phyloP scores from a whole-genome alignment of 2,113 vertebrate genomes.

The Hippocampus mohnikei region DNA sequence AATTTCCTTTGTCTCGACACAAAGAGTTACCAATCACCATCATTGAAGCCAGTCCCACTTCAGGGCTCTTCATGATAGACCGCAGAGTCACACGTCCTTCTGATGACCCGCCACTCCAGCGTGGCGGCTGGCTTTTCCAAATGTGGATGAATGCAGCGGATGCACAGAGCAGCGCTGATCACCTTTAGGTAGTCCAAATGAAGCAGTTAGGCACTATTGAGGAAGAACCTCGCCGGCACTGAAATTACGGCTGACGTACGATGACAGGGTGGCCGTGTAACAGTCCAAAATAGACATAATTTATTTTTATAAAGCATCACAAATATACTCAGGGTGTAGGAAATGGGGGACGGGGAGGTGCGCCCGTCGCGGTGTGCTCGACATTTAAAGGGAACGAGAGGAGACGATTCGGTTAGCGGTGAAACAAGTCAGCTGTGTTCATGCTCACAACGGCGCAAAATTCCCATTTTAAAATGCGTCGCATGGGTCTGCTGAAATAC shows the following conservation, averaged over 20 bases:
- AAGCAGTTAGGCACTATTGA: conserved; percentile 49
- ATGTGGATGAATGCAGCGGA: conserved; percentile 39
- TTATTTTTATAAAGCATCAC: too few species aligned
- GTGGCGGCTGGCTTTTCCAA: conserved; percentile 18
- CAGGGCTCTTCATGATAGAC: conserved; percentile 47
- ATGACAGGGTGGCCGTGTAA: conserved; percentile 30
- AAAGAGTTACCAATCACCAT: conserved; percentile 63
- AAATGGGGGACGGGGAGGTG: too few species aligned
- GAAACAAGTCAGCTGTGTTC: too few species aligned
- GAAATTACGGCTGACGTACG: conserved; percentile 53
- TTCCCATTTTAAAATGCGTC: too few species aligned
- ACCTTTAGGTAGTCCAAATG: conserved; percentile 42
- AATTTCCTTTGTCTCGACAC: conserved; percentile 70
- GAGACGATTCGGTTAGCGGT: too few species aligned
- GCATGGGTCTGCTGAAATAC: too few species aligned
- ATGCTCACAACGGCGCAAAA: too few species aligned
- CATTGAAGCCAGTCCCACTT: conserved; percentile 61
- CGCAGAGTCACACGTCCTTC: conserved; percentile 45
- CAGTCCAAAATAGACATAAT: conserved; percentile 17
- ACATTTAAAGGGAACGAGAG: too few species aligned
- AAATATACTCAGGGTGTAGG: too few species aligned
- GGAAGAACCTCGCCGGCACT: conserved; percentile 43
- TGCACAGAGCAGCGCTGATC: conserved; percentile 29
- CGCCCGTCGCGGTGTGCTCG: too few species aligned
- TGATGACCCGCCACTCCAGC: conserved; percentile 44